phyloP scores from a whole-genome alignment of 1,140 invertebrate species.

The Habropoda laboriosa region DNA sequence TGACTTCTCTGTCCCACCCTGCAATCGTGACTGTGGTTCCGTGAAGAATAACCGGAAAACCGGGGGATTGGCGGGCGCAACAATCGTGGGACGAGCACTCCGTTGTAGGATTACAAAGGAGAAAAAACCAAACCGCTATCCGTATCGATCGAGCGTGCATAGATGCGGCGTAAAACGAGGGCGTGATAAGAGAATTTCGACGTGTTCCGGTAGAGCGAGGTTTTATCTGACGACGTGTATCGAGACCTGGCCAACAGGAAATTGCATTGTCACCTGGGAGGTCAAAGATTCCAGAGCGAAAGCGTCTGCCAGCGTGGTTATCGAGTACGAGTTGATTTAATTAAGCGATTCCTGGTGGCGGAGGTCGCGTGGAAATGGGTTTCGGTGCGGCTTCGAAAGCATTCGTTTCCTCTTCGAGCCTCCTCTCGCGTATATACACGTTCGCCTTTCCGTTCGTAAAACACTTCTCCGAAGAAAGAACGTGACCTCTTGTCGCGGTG shows the following conservation, averaged over 20 bases:
- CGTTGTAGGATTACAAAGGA: not conserved
- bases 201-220: not conserved
- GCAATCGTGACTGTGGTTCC: no score
- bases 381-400: not conserved
- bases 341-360: constrained; percentile 32
- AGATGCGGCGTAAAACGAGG: not conserved
- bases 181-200: not conserved
- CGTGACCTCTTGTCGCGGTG: constrained; percentile 24
- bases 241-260: constrained; percentile 30
- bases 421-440: no score
- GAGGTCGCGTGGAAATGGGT: constrained; percentile 2
- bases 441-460: not conserved
- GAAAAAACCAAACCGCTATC: no score
- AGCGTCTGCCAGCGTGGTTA: not conserved
- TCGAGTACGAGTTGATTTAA: constrained; percentile 31
- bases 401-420: not conserved
- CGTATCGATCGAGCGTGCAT: not conserved
- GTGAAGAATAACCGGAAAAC: not conserved
- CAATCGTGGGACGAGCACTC: no score
- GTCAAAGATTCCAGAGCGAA: constrained; percentile 12
- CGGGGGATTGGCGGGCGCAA: no score
- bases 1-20: not conserved
- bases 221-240: not conserved
- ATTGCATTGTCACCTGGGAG: constrained; percentile 31
- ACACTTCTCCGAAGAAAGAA: constrained; percentile 22